Evolutionary conservation across 2,888 invertebrate species (phyloP).

Genomic region (Galerucella nymphaeae): DNA sequence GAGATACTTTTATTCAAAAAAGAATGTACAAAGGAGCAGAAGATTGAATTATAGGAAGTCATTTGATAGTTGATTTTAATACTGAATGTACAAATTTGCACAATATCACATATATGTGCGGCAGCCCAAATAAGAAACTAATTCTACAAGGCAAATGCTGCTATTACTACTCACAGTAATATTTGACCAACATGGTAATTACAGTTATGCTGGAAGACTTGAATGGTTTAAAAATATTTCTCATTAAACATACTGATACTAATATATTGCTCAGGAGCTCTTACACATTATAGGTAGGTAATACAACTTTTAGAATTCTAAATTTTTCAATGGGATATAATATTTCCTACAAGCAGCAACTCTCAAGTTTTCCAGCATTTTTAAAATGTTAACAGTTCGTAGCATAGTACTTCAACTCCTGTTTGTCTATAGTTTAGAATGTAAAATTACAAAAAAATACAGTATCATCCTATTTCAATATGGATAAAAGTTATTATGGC

Average conservation of each 20-base stretch:
- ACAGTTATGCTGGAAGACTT: no score
- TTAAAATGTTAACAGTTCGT: background rate
- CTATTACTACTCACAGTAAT: slow-evolving; percentile 17
- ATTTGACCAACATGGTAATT: no score
- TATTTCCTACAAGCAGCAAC: background rate
- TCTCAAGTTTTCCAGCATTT: background rate
- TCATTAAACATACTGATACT: no score
- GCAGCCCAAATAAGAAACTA: slow-evolving; percentile 22
- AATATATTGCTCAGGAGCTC: no score
- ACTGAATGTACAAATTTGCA: slow-evolving; percentile 2
- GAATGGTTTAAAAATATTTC: no score
- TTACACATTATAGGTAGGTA: no score
- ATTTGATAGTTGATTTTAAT: background rate
- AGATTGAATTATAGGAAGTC: no score
- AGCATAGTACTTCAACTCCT: background rate
- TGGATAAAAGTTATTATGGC: background rate
- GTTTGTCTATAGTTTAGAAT: background rate
- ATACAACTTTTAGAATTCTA: no score
- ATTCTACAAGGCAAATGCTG: slow-evolving; percentile 22
- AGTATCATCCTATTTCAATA: background rate
- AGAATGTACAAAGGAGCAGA: no score
- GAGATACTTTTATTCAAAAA: no score
- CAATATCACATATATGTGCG: background rate
- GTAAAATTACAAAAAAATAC: background rate
- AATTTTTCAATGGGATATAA: no score